A percentile compares a stretch with the other conserved stretches of the same genome.
phyloP scores from a whole-genome alignment of 35 echinoderm and acorn worm genomes.

The Chiridota heheva region DNA sequence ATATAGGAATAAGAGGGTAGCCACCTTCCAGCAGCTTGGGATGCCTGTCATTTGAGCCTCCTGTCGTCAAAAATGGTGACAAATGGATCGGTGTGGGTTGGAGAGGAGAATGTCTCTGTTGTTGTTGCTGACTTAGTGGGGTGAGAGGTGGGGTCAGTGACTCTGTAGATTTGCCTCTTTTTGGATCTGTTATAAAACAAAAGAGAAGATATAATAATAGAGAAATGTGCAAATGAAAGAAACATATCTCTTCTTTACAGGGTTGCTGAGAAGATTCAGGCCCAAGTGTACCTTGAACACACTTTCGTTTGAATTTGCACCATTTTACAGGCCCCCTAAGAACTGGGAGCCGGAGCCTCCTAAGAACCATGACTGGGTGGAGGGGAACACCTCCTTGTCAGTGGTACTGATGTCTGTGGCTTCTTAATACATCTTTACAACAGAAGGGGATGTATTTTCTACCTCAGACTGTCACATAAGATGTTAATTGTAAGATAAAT shows the following conservation, averaged over 20 bases:
- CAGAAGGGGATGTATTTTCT: too few species aligned
- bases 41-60: not conserved
- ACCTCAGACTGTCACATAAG: too few species aligned
- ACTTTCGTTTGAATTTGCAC: not conserved
- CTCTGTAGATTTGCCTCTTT: not conserved
- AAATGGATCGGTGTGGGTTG: slow-evolving; percentile 37
- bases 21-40: slow-evolving; percentile 23
- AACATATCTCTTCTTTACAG: not conserved
- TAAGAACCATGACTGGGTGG: not conserved
- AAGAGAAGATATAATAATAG: not conserved
- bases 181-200: slow-evolving; percentile 29
- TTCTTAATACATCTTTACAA: too few species aligned
- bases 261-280: not conserved
- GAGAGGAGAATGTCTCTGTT: slow-evolving; percentile 17
- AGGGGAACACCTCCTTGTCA: too few species aligned
- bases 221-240: too few species aligned
- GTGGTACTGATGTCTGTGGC: too few species aligned
- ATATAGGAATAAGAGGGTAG: slow-evolving; percentile 34
- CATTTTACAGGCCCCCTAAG: not conserved
- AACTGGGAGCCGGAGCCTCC: not conserved
- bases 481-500: too few species aligned
- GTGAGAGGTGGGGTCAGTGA: not conserved
- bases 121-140: not conserved
- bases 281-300: not conserved
- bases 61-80: slow-evolving; percentile 1